phyloP scores from a whole-genome alignment of 2,888 invertebrate species.

The Drosophila eohydei region DNA sequence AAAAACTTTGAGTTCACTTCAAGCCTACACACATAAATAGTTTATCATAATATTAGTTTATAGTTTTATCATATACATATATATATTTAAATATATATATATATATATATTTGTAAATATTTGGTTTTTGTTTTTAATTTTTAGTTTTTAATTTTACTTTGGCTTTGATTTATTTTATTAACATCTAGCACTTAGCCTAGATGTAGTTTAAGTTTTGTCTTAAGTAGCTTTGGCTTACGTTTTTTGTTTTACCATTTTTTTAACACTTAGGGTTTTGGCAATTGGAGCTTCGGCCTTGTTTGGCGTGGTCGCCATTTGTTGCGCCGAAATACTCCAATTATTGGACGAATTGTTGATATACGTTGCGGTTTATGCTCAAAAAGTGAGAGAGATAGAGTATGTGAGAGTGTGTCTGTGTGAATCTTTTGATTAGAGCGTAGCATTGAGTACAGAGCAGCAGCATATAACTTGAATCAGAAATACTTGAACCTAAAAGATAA shows the following conservation, averaged over 20 bases:
- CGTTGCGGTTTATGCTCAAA: slow-evolving; percentile 82
- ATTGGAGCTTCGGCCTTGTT: slow-evolving; percentile 68
- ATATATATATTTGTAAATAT: slow-evolving; percentile 63
- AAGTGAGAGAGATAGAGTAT: slow-evolving; percentile 39
- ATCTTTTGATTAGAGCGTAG: slow-evolving; percentile 32
- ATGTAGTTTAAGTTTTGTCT: slow-evolving; percentile 40
- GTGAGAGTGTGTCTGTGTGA: slow-evolving; percentile 16
- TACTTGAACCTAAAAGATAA: background rate
- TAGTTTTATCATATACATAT: slow-evolving; percentile 5
- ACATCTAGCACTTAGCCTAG: slow-evolving; percentile 49
- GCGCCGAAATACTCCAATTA: slow-evolving; percentile 82
- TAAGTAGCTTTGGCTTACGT: slow-evolving; percentile 61
- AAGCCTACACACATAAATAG: slow-evolving; percentile 71
- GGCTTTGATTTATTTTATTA: slow-evolving; percentile 37
- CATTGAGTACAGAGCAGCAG: slow-evolving; percentile 22
- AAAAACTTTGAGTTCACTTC: slow-evolving; percentile 64
- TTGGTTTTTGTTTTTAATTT: slow-evolving; percentile 20
- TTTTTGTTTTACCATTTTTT: slow-evolving; percentile 60
- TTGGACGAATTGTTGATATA: slow-evolving; percentile 85
- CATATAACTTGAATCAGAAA: slow-evolving; percentile 5
- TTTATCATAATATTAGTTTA: slow-evolving; percentile 37
- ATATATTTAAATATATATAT: slow-evolving; percentile 20
- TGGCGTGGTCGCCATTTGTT: slow-evolving; percentile 62
- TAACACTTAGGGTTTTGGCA: slow-evolving; percentile 76
- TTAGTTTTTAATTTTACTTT: slow-evolving; percentile 11